Percentiles rank a stretch among this genome's conserved stretches.
Conservation (phyloP, 2,888 invertebrate genomes). For the Fragum sueziense region DNA sequence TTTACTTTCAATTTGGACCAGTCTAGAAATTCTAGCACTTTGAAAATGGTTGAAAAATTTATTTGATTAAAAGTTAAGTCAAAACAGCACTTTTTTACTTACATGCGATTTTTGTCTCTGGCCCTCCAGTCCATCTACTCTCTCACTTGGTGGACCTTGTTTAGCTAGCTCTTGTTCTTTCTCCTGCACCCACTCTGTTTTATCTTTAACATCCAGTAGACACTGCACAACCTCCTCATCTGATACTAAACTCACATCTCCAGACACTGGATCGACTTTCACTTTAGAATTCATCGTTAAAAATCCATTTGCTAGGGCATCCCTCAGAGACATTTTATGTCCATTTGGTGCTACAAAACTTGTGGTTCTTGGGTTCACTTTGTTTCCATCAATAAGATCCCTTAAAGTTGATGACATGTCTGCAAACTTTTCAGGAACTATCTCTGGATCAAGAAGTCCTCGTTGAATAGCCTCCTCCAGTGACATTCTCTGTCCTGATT, state of each 20-base stretch:
- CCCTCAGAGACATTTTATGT: slow-evolving; percentile 83
- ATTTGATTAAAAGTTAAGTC: no score
- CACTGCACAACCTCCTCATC: slow-evolving; percentile 77
- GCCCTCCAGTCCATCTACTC: slow-evolving; percentile 64
- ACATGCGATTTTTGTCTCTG: slow-evolving; percentile 69
- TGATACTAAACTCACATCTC: slow-evolving; percentile 72
- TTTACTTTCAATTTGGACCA: no score
- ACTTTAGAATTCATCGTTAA: slow-evolving; percentile 87
- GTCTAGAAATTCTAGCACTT: no score
- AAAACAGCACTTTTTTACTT: no score
- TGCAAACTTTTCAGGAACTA: slow-evolving; percentile 73
- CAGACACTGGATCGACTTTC: slow-evolving; percentile 82
- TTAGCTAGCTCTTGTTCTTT: slow-evolving; percentile 73
- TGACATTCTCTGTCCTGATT: slow-evolving; percentile 86
- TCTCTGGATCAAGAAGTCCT: slow-evolving; percentile 84
- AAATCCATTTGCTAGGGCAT: slow-evolving; percentile 88
- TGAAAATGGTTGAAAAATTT: no score
- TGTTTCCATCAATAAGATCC: slow-evolving; percentile 75
- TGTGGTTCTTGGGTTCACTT: slow-evolving; percentile 74
- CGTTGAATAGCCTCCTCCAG: slow-evolving; percentile 90
- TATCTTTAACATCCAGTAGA: slow-evolving; percentile 76
- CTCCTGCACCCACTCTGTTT: slow-evolving; percentile 76
- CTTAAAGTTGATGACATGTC: slow-evolving; percentile 73
- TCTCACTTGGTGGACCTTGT: slow-evolving; percentile 70
- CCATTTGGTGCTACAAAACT: slow-evolving; percentile 82